These are phyloP conservation scores for Balearica regulorum DNA, from an alignment of 2,797 vertebrate species.

Conservation along the genomic window DNA sequence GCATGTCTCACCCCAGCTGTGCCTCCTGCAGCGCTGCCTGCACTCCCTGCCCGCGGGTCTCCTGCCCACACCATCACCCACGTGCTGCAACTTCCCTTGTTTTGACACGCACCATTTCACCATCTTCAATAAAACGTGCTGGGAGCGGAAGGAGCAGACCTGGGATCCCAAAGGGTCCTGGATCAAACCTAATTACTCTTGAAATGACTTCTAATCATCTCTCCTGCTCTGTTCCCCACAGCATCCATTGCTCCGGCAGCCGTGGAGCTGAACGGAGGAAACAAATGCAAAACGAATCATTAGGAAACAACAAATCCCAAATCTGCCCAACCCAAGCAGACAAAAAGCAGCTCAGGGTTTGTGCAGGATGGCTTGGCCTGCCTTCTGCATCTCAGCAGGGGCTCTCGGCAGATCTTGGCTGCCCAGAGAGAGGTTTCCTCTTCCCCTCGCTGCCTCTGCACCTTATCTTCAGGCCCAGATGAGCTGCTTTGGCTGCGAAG, in stretches of 20 bases:
- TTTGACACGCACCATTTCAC: background rate
- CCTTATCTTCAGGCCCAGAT: background rate
- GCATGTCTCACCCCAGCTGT: background rate
- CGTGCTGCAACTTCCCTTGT: rapidly evolving
- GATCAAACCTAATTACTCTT: constrained; percentile 18
- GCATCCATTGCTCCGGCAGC: background rate
- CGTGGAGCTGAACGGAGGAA: background rate
- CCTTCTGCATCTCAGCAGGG: background rate
- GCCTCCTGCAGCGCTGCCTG: background rate
- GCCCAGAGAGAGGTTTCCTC: background rate
- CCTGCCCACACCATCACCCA: background rate
- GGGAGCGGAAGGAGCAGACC: background rate
- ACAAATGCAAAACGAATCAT: background rate
- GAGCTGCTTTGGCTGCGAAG: background rate
- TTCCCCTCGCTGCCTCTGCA: background rate
- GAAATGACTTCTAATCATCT: constrained; percentile 8
- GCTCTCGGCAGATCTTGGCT: background rate
- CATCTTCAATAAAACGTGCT: rapidly evolving
- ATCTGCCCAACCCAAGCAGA: background rate
- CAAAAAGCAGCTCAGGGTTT: background rate
- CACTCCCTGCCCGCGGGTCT: background rate
- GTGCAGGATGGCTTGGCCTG: background rate
- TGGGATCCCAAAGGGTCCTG: background rate
- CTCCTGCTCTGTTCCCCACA: background rate
- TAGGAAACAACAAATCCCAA: background rate